Evolutionary conservation across 1,140 invertebrate species (phyloP), one percentile per base, ranked within the genome.

Genomic region (Zaprionus kolodkinae): DNA sequence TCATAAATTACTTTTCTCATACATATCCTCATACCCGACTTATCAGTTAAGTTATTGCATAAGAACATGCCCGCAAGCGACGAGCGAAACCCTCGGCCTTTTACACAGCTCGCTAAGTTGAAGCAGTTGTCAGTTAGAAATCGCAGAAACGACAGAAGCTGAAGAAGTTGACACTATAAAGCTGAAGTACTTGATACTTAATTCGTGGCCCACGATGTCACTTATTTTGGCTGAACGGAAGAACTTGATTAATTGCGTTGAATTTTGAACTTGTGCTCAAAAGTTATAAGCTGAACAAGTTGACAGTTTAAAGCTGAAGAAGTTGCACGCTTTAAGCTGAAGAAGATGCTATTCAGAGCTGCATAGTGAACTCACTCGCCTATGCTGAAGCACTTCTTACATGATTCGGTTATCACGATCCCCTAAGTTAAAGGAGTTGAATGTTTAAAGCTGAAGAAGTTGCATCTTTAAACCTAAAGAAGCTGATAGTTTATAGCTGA

Each of bases 1-100:
- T 45, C 40, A n/a, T 45, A 45, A 45, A 45, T 45, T 45, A 45
- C n/a, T 15, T 45, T 15, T 3, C 40, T 9, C 40, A 3, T 7
- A 9, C 7, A 17, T 10, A 45, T 45, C n/a, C n/a, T 15, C 6
- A 3, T 45, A 6, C 40, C 40, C n/a, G 40, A 45, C 40, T 45
- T 45, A 45, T 45, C 40, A 45, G n/a, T 15, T 45, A 45, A 45
- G 40, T 45, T 15, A 45, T 45, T 45, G 40, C 40, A 9, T 45
- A 40, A 40, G 38, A 40, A 40, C 38, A 40, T n/a, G 38, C 6
- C 13, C 38, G 6, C 13, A 2, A 21, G 21, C 38, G 6, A n/a
- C 13, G 13, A n/a, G 13, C 13, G 7, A 9, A 45, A 45, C n/a
- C n/a, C n/a, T n/a, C 40, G 15, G 7, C 40, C 9, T 45, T 45